phyloP scores from a whole-genome alignment of 92 coral and sea anemone species.

The Palythoa grandiflora region DNA sequence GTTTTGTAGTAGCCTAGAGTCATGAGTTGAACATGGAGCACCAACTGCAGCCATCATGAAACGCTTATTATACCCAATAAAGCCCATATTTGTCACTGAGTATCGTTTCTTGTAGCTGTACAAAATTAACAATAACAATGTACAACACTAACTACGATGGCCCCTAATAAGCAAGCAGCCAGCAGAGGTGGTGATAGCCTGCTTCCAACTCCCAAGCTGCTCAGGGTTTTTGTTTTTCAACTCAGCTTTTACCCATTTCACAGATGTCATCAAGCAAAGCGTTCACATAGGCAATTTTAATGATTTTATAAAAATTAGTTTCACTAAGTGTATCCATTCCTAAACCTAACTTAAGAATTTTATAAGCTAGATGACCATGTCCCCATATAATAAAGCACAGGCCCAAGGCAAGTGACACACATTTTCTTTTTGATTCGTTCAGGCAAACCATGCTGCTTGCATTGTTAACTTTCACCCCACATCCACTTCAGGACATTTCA shows the following conservation, averaged over 20 bases:
- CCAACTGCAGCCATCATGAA: conserved; percentile 59
- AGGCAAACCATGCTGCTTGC: conserved; percentile 60
- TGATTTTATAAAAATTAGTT: conserved; percentile 27
- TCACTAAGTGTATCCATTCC: conserved; percentile 24
- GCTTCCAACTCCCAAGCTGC: no score
- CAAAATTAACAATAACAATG: neutral
- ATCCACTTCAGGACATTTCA: conserved; percentile 6
- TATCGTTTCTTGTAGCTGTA: conserved; percentile 58
- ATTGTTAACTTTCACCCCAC: conserved; percentile 32
- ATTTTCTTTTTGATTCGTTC: conserved; percentile 28
- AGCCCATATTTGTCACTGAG: conserved; percentile 67
- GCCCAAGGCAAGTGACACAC: conserved; percentile 41
- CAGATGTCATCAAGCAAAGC: conserved; percentile 40
- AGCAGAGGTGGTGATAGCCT: conserved; percentile 40
- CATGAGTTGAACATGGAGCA: conserved; percentile 62
- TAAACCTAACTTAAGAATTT: conserved; percentile 35
- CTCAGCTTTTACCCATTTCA: conserved; percentile 31
- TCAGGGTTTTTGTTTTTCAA: neutral
- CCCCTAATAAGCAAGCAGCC: conserved; percentile 48
- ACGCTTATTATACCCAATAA: conserved; percentile 44
- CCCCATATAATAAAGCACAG: conserved; percentile 50
- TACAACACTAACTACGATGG: conserved; percentile 14
- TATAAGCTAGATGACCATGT: conserved; percentile 28
- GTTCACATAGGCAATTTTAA: conserved; percentile 24
- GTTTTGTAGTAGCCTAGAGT: conserved; percentile 50